Evolutionary conservation across 2,113 vertebrate genomes (phyloP).

Genomic region (Hemichromis elongatus): DNA sequence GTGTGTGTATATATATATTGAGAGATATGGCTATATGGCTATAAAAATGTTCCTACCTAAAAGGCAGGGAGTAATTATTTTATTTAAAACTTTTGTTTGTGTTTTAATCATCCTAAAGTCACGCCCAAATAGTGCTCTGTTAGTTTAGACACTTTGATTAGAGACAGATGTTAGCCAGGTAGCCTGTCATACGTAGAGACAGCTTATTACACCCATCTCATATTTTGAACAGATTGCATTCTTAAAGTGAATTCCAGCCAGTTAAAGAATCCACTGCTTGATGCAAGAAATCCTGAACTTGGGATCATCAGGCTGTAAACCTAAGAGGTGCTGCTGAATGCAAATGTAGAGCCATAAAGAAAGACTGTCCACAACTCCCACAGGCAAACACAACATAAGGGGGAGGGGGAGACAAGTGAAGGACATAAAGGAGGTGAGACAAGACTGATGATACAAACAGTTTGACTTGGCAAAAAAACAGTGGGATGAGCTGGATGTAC

Average conservation of each 20-base stretch:
- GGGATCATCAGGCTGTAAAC: conserved; percentile 39
- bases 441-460: neutral
- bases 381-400: conserved; percentile 25
- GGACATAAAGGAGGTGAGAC: conserved; percentile 18
- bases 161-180: neutral
- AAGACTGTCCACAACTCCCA: conserved; percentile 28
- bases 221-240: neutral
- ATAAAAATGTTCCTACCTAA: neutral
- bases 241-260: neutral
- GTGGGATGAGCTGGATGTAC: neutral
- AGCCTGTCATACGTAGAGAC: neutral
- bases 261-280: neutral
- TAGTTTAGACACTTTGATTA: neutral
- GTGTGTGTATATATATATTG: neutral
- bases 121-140: neutral
- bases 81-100: neutral
- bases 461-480: neutral
- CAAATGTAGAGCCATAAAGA: conserved; percentile 53
- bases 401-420: conserved; percentile 19
- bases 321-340: conserved; percentile 41
- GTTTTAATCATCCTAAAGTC: neutral
- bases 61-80: neutral
- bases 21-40: too few relatives aligned
- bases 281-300: conserved; percentile 18
- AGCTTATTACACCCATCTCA: neutral